These are phyloP conservation scores for Rhynchopsitta pachyrhyncha DNA, from an alignment of 2,113 vertebrate species.

Conservation along the genomic window DNA sequence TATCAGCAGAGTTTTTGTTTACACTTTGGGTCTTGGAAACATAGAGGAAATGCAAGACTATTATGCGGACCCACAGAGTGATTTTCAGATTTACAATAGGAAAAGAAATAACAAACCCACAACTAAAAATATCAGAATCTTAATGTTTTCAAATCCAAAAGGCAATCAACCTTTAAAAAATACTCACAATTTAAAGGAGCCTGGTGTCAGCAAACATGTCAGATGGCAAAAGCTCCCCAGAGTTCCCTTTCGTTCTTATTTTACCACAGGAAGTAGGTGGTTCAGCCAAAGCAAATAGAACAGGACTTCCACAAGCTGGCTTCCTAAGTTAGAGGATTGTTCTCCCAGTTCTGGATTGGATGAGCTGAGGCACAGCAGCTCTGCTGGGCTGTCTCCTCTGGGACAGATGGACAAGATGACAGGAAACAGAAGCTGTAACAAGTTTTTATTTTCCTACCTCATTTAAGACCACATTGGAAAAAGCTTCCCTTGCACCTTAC, in stretches of 20 bases:
- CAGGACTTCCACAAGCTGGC: no score
- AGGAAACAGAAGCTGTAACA: not conserved
- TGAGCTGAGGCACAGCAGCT: not conserved
- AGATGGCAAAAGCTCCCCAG: not conserved
- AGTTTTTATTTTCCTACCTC: not conserved
- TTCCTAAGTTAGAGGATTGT: not conserved
- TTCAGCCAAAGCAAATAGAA: not conserved
- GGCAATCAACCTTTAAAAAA: not conserved
- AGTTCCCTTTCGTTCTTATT: not conserved
- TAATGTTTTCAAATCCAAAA: not conserved
- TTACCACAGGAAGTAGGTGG: not conserved
- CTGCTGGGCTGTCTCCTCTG: rapidly evolving
- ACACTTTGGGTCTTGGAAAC: not conserved
- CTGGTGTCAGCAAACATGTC: not conserved
- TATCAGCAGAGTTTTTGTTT: not conserved
- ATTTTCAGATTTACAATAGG: not conserved
- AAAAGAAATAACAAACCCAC: not conserved
- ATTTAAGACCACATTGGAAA: not conserved
- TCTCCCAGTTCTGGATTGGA: not conserved
- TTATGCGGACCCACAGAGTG: not conserved
- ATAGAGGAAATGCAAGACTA: not conserved
- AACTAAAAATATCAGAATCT: not conserved
- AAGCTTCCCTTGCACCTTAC: not conserved
- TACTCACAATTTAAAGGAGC: not conserved
- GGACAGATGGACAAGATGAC: not conserved